phyloP scores from a whole-genome alignment of 2,797 vertebrate species.

The Alectoris magna region DNA sequence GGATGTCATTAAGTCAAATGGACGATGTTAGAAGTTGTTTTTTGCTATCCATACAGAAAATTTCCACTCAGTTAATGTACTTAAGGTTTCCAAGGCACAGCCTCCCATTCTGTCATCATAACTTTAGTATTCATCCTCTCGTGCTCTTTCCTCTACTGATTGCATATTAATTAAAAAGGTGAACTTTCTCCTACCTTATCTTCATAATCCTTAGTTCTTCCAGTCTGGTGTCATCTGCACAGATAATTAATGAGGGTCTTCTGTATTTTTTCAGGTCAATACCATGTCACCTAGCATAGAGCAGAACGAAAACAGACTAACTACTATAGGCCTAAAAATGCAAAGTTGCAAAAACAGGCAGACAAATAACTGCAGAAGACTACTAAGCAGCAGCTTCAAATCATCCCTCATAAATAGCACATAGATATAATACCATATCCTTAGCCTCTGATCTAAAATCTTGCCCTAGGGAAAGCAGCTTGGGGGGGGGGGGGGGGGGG shows the following conservation, averaged over 20 bases:
- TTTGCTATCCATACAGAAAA: not conserved
- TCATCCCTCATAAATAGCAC: not conserved
- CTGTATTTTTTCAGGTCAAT: not conserved
- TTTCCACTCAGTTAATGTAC: fast-evolving
- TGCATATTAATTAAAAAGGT: not conserved
- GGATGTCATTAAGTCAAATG: not conserved
- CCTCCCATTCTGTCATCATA: not conserved
- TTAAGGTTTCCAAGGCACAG: not conserved
- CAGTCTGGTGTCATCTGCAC: not conserved
- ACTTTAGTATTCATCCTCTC: not conserved
- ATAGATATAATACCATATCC: not conserved
- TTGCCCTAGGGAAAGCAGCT: not conserved
- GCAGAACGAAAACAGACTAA: not conserved
- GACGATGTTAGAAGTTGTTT: not conserved
- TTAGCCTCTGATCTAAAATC: not conserved
- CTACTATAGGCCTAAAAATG: not conserved
- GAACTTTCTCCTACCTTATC: not conserved
- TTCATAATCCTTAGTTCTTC: not conserved
- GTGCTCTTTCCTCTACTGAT: not conserved
- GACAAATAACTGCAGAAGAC: not conserved
- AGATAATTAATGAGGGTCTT: not conserved
- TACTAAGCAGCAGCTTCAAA: not conserved
- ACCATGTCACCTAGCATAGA: not conserved
- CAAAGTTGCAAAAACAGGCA: not conserved
- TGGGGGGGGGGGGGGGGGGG: too few species aligned